Evolutionary conservation across 2,113 vertebrate genomes (phyloP).

Genomic region (Bubo bubo): DNA sequence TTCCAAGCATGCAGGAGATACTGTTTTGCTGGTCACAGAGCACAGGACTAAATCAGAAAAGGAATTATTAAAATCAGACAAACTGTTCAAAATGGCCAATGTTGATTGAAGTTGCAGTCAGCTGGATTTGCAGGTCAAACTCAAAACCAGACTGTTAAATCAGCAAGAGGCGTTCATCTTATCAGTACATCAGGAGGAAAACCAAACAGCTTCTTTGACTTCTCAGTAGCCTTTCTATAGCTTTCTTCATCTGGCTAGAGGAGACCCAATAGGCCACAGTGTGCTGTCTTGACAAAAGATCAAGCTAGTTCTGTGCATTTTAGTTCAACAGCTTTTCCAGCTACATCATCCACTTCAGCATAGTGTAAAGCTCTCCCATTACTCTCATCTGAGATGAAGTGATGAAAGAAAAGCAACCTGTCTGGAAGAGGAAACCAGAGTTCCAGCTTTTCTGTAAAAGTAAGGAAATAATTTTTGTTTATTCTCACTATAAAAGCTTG

Average conservation of each 20-base stretch:
- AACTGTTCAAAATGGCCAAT: not conserved
- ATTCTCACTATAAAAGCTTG: not conserved
- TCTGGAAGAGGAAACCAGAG: not conserved
- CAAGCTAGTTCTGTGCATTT: not conserved
- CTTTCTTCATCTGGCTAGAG: not conserved
- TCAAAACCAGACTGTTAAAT: not conserved
- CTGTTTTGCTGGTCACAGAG: not conserved
- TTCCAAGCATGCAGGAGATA: not conserved
- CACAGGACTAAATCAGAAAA: not conserved
- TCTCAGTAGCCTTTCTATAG: not conserved
- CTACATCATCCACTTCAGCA: not conserved
- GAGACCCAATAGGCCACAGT: not conserved
- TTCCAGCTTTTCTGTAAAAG: not conserved
- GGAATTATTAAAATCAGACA: not conserved
- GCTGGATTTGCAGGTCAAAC: not conserved
- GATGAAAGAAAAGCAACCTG: not conserved
- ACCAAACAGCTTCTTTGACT: not conserved
- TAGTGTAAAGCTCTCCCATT: not conserved
- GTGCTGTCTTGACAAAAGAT: not conserved
- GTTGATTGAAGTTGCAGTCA: not conserved
- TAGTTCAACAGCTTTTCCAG: not conserved
- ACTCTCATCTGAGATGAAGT: not conserved
- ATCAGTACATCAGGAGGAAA: not conserved
- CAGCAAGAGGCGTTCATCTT: not conserved
- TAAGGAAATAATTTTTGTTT: not conserved